Evolutionary conservation across 2,888 invertebrate species (phyloP).

Genomic region (Endomychus coccineus): DNA sequence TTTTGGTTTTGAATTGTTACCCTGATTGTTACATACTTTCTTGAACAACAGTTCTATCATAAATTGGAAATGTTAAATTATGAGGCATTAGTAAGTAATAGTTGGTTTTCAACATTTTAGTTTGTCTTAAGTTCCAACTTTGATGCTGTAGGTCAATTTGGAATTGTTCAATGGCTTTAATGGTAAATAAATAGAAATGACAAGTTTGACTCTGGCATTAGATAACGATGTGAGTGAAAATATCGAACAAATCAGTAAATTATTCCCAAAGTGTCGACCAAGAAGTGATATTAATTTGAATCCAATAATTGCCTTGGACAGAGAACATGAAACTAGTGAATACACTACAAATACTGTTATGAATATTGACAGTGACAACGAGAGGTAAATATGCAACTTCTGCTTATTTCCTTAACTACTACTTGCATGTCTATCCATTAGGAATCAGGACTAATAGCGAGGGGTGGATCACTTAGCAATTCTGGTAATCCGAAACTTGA

Average conservation of each 20-base stretch:
- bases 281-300: conserved; percentile 54
- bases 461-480: too few species aligned
- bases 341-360: conserved; percentile 42
- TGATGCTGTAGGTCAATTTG: conserved; percentile 1
- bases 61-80: too few species aligned
- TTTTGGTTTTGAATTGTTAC: too few species aligned
- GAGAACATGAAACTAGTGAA: conserved; percentile 42
- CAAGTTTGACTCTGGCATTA: conserved; percentile 43
- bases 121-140: conserved; percentile 1
- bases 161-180: conserved; percentile 11
- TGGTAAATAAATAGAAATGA: conserved; percentile 36
- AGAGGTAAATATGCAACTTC: conserved; percentile 34
- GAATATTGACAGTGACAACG: conserved; percentile 47
- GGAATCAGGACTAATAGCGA: too few species aligned
- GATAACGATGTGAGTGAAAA: conserved; percentile 47
- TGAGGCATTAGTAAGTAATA: too few species aligned
- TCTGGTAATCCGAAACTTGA: too few species aligned
- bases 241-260: conserved; percentile 71
- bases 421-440: not conserved
- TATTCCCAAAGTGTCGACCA: conserved; percentile 83
- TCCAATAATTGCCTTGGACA: conserved; percentile 41
- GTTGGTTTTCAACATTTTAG: not conserved
- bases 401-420: not conserved
- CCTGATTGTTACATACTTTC: too few species aligned
- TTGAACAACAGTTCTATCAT: too few species aligned